These are phyloP conservation scores for Leptosomus discolor DNA, from an alignment of 2,113 vertebrate species.

Conservation along the genomic window DNA sequence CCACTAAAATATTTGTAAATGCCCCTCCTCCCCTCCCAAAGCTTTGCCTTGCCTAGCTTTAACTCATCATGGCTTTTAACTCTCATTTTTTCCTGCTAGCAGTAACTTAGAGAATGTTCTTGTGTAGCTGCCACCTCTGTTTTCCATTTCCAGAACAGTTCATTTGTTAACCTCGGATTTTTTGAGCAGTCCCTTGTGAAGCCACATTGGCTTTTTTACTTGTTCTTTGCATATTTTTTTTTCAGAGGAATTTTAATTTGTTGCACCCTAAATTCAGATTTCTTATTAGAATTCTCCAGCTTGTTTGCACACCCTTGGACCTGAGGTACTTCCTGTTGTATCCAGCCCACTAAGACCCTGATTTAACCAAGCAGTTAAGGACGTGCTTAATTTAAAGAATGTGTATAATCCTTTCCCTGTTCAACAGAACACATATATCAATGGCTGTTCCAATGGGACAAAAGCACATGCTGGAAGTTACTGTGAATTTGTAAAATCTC, in stretches of 20 bases:
- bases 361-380: constrained; percentile 11
- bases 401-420: not conserved
- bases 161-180: constrained; percentile 26
- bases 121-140: not conserved
- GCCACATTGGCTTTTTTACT: not conserved
- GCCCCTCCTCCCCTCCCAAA: not conserved
- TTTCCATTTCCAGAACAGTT: constrained; percentile 40
- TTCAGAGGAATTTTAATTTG: constrained; percentile 29
- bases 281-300: not conserved
- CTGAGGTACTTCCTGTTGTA: not conserved
- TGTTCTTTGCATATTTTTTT: not conserved
- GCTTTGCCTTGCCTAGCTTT: not conserved
- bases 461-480: constrained; percentile 8
- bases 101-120: not conserved
- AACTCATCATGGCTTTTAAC: not conserved
- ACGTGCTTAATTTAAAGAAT: constrained; percentile 25
- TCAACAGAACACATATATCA: not conserved
- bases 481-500: not conserved
- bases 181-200: constrained; percentile 3
- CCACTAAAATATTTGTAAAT: not conserved
- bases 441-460: not conserved
- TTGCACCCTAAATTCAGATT: constrained; percentile 3
- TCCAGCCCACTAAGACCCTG: not conserved
- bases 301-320: not conserved
- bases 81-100: not conserved